These are phyloP conservation scores for Euura lappo DNA, from an alignment of 1,140 invertebrate species.

Conservation along the genomic window DNA sequence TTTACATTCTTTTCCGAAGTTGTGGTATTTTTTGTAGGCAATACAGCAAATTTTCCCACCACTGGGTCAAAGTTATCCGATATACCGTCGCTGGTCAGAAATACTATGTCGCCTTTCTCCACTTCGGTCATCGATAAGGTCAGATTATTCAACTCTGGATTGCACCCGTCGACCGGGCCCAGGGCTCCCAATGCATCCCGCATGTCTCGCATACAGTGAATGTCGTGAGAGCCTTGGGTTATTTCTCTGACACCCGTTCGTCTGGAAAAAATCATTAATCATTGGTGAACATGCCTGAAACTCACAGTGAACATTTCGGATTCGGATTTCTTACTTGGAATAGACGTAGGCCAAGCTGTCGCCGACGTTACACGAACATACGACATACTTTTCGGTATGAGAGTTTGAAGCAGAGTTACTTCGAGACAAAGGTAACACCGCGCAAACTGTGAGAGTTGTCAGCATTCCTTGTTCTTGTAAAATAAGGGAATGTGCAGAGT, in stretches of 20 bases:
- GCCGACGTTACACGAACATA: conserved; percentile 91
- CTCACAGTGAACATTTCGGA: no score
- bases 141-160: conserved; percentile 90
- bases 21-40: conserved; percentile 43
- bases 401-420: conserved; percentile 43
- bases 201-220: conserved; percentile 89
- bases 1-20: conserved; percentile 40
- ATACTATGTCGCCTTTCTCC: conserved; percentile 85
- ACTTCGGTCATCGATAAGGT: conserved; percentile 89
- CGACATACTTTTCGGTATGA: conserved; percentile 65
- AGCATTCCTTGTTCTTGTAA: conserved; percentile 85
- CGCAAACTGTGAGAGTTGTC: conserved; percentile 84
- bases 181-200: conserved; percentile 88
- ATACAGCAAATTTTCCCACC: conserved; percentile 89
- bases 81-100: conserved; percentile 90
- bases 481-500: conserved; percentile 87
- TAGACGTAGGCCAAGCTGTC: conserved; percentile 91
- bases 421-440: conserved; percentile 70
- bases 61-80: conserved; percentile 95
- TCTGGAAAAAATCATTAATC: conserved; percentile 28
- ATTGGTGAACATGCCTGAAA: no score
- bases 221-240: conserved; percentile 83
- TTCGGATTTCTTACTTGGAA: conserved; percentile 60
- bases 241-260: conserved; percentile 52
- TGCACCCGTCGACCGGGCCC: conserved; percentile 86